Conservation (phyloP, 2,888 invertebrate species). For the Graphium colonna region DNA sequence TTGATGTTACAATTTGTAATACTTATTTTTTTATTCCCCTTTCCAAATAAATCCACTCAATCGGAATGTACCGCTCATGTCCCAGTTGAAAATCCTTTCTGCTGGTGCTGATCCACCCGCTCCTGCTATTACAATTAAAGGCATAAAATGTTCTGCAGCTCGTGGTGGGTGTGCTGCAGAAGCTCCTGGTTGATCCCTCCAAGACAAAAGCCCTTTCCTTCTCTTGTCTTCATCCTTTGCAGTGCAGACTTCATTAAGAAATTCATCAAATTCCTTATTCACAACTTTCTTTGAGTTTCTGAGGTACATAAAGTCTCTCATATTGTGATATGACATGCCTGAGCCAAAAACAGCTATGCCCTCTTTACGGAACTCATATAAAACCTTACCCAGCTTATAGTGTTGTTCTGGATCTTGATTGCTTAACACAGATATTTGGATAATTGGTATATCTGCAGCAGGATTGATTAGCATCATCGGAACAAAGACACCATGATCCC, state of each 20-base stretch:
- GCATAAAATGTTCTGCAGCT: slow-evolving; percentile 72
- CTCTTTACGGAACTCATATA: slow-evolving; percentile 61
- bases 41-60: slow-evolving; percentile 70
- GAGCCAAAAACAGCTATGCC: slow-evolving; percentile 66
- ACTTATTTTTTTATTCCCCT: slow-evolving; percentile 48
- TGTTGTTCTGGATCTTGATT: slow-evolving; percentile 61
- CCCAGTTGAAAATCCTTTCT: slow-evolving; percentile 67
- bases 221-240: slow-evolving; percentile 47
- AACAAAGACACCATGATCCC: slow-evolving; percentile 75
- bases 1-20: too few relatives aligned
- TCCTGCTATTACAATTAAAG: slow-evolving; percentile 61
- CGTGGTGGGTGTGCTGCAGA: slow-evolving; percentile 59
- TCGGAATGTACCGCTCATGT: slow-evolving; percentile 57
- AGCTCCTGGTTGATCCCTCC: slow-evolving; percentile 59
- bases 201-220: slow-evolving; percentile 44
- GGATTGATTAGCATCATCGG: slow-evolving; percentile 73
- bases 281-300: slow-evolving; percentile 44
- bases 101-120: slow-evolving; percentile 59
- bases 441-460: slow-evolving; percentile 62
- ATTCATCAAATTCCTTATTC: slow-evolving; percentile 66
- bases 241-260: slow-evolving; percentile 56
- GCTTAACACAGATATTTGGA: slow-evolving; percentile 61
- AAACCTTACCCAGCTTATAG: slow-evolving; percentile 56
- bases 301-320: slow-evolving; percentile 57
- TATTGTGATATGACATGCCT: slow-evolving; percentile 73